Percentiles rank a stretch among this genome's conserved stretches.
These are phyloP conservation scores for Neogobius melanostomus DNA, from an alignment of 2,113 vertebrate species.

Conservation along the genomic window DNA sequence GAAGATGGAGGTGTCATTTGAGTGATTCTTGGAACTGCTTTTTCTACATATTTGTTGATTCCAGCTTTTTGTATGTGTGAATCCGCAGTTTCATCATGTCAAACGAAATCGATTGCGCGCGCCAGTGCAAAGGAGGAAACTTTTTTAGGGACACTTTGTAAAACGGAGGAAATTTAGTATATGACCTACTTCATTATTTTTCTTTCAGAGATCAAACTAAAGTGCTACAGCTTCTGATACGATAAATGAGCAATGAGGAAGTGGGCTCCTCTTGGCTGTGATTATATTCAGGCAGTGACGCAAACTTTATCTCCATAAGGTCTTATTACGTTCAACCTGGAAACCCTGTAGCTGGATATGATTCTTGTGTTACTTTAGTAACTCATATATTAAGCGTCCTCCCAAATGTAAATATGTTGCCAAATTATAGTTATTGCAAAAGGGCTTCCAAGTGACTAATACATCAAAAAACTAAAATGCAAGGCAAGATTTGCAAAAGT, in stretches of 20 bases:
- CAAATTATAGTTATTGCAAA: too few species aligned
- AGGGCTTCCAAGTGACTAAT: too few species aligned
- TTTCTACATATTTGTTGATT: slow-evolving; percentile 4
- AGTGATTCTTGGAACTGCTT: slow-evolving; percentile 3
- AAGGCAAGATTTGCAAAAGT: too few species aligned
- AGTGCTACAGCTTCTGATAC: background rate
- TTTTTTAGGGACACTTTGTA: background rate
- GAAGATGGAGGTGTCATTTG: slow-evolving; percentile 10
- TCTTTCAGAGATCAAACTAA: background rate
- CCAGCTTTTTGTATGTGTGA: slow-evolving; percentile 2
- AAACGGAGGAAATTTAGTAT: background rate
- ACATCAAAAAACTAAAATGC: too few species aligned
- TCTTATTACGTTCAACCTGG: too few species aligned
- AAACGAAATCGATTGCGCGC: background rate
- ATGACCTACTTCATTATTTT: background rate
- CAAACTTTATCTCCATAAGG: too few species aligned
- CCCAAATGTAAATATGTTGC: too few species aligned
- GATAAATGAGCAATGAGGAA: background rate
- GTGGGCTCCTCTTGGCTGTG: background rate
- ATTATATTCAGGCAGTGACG: too few species aligned
- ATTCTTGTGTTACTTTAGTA: too few species aligned
- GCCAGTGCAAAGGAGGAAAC: background rate
- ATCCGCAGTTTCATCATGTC: background rate
- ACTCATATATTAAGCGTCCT: too few species aligned
- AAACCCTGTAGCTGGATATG: too few species aligned